Evolutionary conservation across 92 coral and sea anemone species (phyloP).

Genomic region (Umimayanthus kanabou): DNA sequence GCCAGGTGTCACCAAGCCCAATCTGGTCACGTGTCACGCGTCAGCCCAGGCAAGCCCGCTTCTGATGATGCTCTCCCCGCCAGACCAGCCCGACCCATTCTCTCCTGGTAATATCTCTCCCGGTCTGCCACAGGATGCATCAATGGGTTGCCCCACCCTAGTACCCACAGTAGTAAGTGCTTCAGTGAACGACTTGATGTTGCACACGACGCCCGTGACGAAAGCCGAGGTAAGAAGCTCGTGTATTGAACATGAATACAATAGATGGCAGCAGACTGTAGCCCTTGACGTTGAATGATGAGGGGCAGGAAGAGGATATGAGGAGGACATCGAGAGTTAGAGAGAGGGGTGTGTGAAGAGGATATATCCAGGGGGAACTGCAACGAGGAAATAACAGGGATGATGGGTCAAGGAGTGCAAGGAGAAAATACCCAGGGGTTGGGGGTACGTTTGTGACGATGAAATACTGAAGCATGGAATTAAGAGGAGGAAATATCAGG

Average conservation of each 20-base stretch:
- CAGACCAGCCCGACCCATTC: conserved; percentile 51
- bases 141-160: conserved; percentile 32
- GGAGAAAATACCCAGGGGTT: too few relatives aligned
- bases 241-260: background rate
- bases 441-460: too few relatives aligned
- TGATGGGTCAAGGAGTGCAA: too few relatives aligned
- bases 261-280: background rate
- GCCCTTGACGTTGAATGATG: background rate
- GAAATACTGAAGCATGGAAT: too few relatives aligned
- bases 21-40: background rate
- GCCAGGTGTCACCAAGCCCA: conserved; percentile 1
- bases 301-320: too few relatives aligned
- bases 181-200: conserved; percentile 20
- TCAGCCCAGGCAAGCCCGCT: conserved; percentile 26
- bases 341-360: too few relatives aligned
- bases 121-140: conserved; percentile 48
- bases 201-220: conserved; percentile 32
- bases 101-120: conserved; percentile 62
- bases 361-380: too few relatives aligned
- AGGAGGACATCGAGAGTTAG: too few relatives aligned
- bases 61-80: conserved; percentile 24
- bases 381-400: too few relatives aligned
- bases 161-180: conserved; percentile 34
- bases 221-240: conserved; percentile 22
- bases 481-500: too few relatives aligned